Conservation (phyloP, 2,113 vertebrate species). For the Phylloscopus trochilus region DNA sequence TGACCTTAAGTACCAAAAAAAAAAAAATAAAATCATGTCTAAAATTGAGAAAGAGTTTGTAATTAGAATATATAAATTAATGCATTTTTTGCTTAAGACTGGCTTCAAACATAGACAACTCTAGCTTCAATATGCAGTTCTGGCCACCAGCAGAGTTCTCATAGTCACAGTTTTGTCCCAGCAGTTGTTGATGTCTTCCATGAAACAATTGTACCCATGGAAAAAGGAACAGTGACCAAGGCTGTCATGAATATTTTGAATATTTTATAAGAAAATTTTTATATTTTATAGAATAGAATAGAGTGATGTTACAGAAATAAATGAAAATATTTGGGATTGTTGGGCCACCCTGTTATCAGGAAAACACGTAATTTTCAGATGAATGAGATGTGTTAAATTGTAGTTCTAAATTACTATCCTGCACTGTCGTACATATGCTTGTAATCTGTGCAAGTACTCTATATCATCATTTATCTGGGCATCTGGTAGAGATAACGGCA, state of each 20-base stretch:
- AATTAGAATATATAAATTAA: not conserved
- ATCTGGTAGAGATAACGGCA: slow-evolving; percentile 3
- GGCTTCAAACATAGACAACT: not conserved
- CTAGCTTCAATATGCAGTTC: not conserved
- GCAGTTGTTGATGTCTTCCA: not conserved
- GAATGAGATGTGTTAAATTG: not conserved
- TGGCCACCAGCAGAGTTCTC: not conserved
- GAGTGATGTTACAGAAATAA: not conserved
- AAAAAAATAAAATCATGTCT: not conserved
- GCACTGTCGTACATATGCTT: not conserved
- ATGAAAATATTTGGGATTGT: not conserved
- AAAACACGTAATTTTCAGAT: not conserved
- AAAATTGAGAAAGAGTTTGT: not conserved
- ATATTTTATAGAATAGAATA: not conserved
- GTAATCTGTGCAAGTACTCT: not conserved
- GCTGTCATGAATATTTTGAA: not conserved
- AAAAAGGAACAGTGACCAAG: not conserved
- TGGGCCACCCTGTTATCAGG: not conserved
- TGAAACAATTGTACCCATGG: not conserved
- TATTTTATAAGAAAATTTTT: not conserved
- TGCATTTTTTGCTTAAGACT: not conserved
- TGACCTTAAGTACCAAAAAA: not conserved
- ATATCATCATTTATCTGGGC: slow-evolving; percentile 9
- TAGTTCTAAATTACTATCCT: not conserved
- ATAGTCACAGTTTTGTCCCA: not conserved